These are phyloP conservation scores for Vespertilio murinus DNA, from an alignment of 2,797 vertebrate species.

Conservation along the genomic window DNA sequence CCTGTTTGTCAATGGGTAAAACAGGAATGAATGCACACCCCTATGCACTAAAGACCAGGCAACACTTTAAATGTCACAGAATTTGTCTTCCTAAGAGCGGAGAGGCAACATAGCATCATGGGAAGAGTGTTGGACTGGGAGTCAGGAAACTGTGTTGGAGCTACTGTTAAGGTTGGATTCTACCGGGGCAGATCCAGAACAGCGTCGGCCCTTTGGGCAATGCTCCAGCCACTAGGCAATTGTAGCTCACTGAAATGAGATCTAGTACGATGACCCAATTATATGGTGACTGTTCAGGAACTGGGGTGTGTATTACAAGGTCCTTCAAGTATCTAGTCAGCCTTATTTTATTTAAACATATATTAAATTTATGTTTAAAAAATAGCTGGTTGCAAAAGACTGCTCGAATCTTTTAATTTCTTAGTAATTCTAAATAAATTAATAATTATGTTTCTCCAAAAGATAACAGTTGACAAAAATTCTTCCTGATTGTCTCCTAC, in stretches of 20 bases:
- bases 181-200: neutral
- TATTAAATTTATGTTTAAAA: neutral
- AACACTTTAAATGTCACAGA: neutral
- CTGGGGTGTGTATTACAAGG: neutral
- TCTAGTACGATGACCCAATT: neutral
- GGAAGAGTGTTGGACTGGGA: neutral
- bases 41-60: neutral
- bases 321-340: neutral
- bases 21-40: neutral
- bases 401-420: constrained; percentile 19
- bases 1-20: constrained; percentile 26
- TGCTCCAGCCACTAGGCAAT: neutral
- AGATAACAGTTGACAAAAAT: constrained; percentile 25
- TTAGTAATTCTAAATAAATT: constrained; percentile 49
- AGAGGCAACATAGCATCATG: neutral
- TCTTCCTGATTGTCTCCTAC: constrained; percentile 5
- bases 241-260: neutral
- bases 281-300: neutral
- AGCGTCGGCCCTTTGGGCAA: neutral
- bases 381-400: constrained; percentile 3
- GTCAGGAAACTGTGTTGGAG: neutral
- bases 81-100: neutral
- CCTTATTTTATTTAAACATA: neutral
- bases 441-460: constrained; percentile 42
- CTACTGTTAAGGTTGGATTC: neutral